Conservation (phyloP, 2,888 invertebrate genomes). For the Polietes domitor region DNA sequence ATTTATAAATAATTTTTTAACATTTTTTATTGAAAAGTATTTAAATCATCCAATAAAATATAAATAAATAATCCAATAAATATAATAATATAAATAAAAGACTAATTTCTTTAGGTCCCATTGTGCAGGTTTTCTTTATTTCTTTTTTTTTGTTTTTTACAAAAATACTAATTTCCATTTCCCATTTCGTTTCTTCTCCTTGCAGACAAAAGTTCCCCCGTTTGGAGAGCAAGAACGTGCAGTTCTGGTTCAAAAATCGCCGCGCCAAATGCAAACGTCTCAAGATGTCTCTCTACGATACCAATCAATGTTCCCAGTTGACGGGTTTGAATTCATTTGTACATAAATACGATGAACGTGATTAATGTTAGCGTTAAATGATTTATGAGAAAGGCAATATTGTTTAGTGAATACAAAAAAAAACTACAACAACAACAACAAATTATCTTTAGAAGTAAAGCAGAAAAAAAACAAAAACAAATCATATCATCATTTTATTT, state of each 20-base stretch:
- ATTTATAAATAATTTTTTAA: too few relatives aligned
- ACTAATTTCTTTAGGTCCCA: too few relatives aligned
- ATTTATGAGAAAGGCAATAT: constrained; percentile 56
- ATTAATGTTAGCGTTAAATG: constrained; percentile 70
- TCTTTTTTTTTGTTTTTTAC: too few relatives aligned
- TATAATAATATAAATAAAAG: too few relatives aligned
- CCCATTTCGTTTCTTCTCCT: constrained; percentile 30
- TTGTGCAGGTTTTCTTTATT: too few relatives aligned
- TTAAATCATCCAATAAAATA: too few relatives aligned
- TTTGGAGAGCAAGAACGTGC: constrained; percentile 99
- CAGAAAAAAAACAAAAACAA: constrained; percentile 36
- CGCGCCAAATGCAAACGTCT: constrained; percentile 98
- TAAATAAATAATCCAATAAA: too few relatives aligned
- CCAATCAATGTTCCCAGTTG: constrained; percentile 78
- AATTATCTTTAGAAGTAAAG: neutral
- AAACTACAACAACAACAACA: constrained; percentile 16
- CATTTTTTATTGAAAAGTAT: too few relatives aligned
- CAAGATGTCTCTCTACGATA: constrained; percentile 93
- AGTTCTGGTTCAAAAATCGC: constrained; percentile 99
- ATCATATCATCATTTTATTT: constrained; percentile 51
- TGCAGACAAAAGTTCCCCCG: constrained; percentile 97
- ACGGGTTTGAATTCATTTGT: constrained; percentile 78
- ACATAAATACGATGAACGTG: constrained; percentile 80
- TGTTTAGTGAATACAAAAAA: constrained; percentile 48
- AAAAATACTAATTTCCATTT: neutral